Base-by-base conservation (phyloP, 2,797 vertebrate species). In the Cynopterus sphinx region DNA sequence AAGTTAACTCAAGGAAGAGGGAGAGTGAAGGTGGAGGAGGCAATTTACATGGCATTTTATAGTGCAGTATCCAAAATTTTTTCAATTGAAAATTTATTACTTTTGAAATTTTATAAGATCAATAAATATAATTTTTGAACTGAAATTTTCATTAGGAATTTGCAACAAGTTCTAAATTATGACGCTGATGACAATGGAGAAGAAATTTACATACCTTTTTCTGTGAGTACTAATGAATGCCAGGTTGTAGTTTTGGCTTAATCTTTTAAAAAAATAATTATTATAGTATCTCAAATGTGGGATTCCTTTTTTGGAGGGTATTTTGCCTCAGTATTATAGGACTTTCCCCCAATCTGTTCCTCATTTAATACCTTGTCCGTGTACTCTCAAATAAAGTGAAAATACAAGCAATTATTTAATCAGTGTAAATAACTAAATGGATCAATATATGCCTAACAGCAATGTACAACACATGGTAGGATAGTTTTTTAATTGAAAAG, bases 151-250 rank as follows among this genome's bases (percentile, higher is more conserved):
- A 91, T 61, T 96, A 98, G 98, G 86, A 86, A 3, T 87, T 96
- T 98, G 92, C 97, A 98, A 93, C n/a, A 55, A n/a, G 11, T 98
- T 93, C 96, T 98, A 73, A 94, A 97, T 83, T 65, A 95, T 90
- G 68, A 96, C n/a, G n/a, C 41, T 73, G 87, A 85, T 65, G 93
- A 94, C 41, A 24, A 75, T 67, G 53, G 2, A 91, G 90, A 97
- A 43, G 77, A 61, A 28, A 74, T 97, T 81, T 1, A 26, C 53
- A 7, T 97, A 3, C 1, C 57, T 94, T 98, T 97, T 94, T 96
- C 83, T 73, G 98, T 98, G 75, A 98, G 98, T 98, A 97, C 9
- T 33, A 92, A 26, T 6, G 17, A 87, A 93, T 79, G 7, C 22
- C 63, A 85, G 49, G 26, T 49, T 78, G 88, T 39, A 73, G 41